Base-by-base conservation (phyloP, 2,113 vertebrate species). In the Podarcis muralis region DNA sequence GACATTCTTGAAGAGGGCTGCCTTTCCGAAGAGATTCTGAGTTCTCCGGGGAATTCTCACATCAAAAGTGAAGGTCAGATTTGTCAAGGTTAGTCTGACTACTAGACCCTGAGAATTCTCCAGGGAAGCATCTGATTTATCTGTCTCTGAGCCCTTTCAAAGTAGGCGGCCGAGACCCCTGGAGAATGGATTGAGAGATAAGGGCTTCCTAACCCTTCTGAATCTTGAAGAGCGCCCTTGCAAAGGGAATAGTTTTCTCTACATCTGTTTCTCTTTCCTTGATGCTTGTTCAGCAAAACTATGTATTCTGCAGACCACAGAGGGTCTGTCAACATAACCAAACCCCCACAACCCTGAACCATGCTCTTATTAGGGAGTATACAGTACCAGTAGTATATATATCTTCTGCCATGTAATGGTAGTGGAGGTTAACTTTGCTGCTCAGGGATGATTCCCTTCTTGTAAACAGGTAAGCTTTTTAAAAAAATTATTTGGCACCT, bases 351-450 rank as follows among this genome's bases (percentile, higher is more conserved):
- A 1, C 35, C 35, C 35, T 35, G 35, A 35, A 1, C n/a, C 8
- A 3, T 0, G 0, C 69, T 30, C 48, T 59, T 59, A 6, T 18
- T 6, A 75, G 25, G 57, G 82, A 35, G 40, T 0, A 0, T 0
- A 35, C 0, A 0, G 43, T 43, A 5, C 22, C 62, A 79, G 8
- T 27, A 16, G n/a, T 15, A 80, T 48, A 48, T 11, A 11, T 53
- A 48, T 53, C 18, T 35, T 35, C 20, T 30, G 27, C 23, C 25
- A 27, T 72, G 43, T 53, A 22, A 72, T 69, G n/a, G 30, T 32
- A 62, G 20, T 71, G 16, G 35, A 83, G 71, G 43, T 13, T 37
- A 75, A 40, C 32, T 22, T 57, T 62, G n/a, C 27, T 30, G 57
- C 16, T 62, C 53, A 62, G n/a, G 43, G 23, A 25, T 16, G 35